Evolutionary conservation across 2,888 invertebrate species (phyloP).

Genomic region (Cryptocheilus praepositus): DNA sequence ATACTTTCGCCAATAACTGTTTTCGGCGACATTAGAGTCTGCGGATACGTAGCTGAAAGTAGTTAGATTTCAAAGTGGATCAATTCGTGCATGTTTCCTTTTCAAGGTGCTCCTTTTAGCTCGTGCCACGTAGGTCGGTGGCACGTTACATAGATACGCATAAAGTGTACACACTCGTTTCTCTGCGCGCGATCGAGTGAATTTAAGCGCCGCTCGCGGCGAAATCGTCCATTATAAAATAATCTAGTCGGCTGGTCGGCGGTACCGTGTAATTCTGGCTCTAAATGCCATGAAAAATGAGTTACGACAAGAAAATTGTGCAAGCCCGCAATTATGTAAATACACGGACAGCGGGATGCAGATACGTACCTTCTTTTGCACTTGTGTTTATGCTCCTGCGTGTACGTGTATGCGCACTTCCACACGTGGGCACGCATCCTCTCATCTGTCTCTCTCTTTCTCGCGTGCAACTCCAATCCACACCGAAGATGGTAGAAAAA

Average conservation of each 20-base stretch:
- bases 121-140: too few species aligned
- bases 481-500: background rate
- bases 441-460: background rate
- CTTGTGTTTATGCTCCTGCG: slow-evolving; percentile 1
- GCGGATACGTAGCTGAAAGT: too few species aligned
- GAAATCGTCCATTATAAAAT: slow-evolving; percentile 49
- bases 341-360: slow-evolving; percentile 22
- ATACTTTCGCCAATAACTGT: too few species aligned
- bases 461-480: too few species aligned
- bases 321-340: slow-evolving; percentile 60
- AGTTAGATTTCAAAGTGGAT: too few species aligned
- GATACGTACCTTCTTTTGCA: slow-evolving; percentile 10
- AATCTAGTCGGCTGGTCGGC: slow-evolving; percentile 45
- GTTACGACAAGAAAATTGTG: slow-evolving; percentile 60
- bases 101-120: too few species aligned
- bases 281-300: slow-evolving; percentile 61
- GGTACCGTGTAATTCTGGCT: slow-evolving; percentile 44
- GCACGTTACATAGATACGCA: too few species aligned
- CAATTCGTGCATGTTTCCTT: too few species aligned
- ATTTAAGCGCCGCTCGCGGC: slow-evolving; percentile 29
- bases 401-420: background rate
- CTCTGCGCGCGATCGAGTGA: slow-evolving; percentile 25
- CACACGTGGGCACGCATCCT: background rate
- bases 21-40: too few species aligned
- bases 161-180: background rate